Conservation (phyloP, 1,140 invertebrate genomes). For the Drosophila micromelanica region DNA sequence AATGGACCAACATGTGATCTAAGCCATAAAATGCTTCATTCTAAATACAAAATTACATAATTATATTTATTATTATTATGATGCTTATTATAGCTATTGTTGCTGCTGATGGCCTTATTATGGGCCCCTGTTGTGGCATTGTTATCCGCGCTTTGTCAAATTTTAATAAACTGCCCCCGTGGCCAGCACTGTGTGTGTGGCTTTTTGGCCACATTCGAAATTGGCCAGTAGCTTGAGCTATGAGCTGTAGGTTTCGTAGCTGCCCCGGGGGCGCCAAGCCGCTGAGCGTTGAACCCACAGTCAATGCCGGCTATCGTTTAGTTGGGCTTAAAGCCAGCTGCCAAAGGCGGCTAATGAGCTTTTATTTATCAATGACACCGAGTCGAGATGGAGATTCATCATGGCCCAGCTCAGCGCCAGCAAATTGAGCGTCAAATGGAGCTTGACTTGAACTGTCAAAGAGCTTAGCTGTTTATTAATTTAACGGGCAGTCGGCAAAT, state of each 20-base stretch:
- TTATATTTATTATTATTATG: slow-evolving; percentile 57
- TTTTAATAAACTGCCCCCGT: slow-evolving; percentile 31
- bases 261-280: slow-evolving; percentile 8
- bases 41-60: slow-evolving; percentile 71
- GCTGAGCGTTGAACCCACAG: slow-evolving; percentile 45
- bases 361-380: slow-evolving; percentile 76
- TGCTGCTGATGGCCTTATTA: slow-evolving; percentile 39
- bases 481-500: slow-evolving; percentile 48
- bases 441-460: slow-evolving; percentile 63
- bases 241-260: neutral
- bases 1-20: slow-evolving; percentile 34
- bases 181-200: slow-evolving; percentile 59
- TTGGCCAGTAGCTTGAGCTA: slow-evolving; percentile 14
- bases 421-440: slow-evolving; percentile 67
- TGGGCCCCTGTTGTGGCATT: slow-evolving; percentile 40
- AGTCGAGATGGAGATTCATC: slow-evolving; percentile 54
- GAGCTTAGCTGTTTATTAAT: slow-evolving; percentile 74
- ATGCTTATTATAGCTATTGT: slow-evolving; percentile 34
- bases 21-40: slow-evolving; percentile 57
- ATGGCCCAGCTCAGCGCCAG: slow-evolving; percentile 37
- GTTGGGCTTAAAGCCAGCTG: slow-evolving; percentile 32
- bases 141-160: slow-evolving; percentile 50
- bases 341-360: slow-evolving; percentile 66
- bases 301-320: slow-evolving; percentile 67
- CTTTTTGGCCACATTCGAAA: slow-evolving; percentile 16